Percentiles rank a stretch among this genome's conserved stretches.
Evolutionary conservation across 2,797 vertebrate genomes (phyloP).

Genomic region (Masticophis lateralis): DNA sequence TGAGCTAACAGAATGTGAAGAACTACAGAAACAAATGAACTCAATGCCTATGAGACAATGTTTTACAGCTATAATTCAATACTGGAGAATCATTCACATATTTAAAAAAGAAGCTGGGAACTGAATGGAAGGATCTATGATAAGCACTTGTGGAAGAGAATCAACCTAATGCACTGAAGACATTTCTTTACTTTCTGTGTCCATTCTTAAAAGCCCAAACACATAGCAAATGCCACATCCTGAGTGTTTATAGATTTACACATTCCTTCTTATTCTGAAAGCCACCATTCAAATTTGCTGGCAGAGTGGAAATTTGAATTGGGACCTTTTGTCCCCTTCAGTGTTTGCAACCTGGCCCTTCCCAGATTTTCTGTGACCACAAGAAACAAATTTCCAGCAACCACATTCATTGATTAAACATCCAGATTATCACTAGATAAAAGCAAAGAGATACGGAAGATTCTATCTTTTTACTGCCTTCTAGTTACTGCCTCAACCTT

Average conservation of each 20-base stretch:
- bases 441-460: background rate
- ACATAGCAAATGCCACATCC: background rate
- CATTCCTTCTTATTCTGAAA: background rate
- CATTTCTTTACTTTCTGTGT: background rate
- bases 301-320: background rate
- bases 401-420: background rate
- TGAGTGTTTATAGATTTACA: background rate
- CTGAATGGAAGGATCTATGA: background rate
- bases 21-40: background rate
- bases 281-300: background rate
- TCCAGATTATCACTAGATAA: background rate
- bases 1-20: background rate
- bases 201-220: background rate
- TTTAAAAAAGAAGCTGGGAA: background rate
- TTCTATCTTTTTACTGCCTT: background rate
- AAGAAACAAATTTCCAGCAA: background rate
- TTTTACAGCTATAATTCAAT: background rate
- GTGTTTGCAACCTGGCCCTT: background rate
- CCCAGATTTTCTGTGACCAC: background rate
- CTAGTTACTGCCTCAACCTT: background rate
- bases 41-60: background rate
- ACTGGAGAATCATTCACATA: background rate
- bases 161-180: too few species aligned
- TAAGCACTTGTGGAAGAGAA: background rate
- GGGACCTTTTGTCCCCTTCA: background rate